Percentiles rank a stretch among this genome's conserved stretches.
These are phyloP conservation scores for Ambastaia sidthimunki DNA, from an alignment of 2,797 vertebrate genomes.

Conservation along the genomic window DNA sequence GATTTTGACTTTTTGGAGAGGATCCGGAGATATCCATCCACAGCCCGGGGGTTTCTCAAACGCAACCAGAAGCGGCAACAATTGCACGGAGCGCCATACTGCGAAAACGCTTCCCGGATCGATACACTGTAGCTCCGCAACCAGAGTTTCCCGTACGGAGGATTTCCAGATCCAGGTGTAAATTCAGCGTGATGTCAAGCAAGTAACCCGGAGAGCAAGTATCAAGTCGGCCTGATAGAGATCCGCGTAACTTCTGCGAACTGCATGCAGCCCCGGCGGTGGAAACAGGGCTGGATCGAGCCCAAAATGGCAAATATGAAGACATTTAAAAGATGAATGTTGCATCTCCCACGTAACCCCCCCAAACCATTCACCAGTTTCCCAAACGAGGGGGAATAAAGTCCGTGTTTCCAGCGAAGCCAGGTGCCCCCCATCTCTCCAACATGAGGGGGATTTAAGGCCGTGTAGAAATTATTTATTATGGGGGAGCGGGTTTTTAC, in stretches of 20 bases:
- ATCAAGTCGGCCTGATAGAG: constrained; percentile 50
- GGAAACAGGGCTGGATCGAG: constrained; percentile 64
- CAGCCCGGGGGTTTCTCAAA: constrained; percentile 23
- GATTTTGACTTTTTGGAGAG: constrained; percentile 66
- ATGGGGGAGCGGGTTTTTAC: constrained; percentile 65
- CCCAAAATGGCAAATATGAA: constrained; percentile 64
- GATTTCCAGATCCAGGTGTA: constrained; percentile 43
- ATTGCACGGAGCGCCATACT: constrained; percentile 51
- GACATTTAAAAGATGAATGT: constrained; percentile 69
- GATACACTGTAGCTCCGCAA: constrained; percentile 53
- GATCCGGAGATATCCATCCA: constrained; percentile 47
- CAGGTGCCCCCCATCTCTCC: constrained; percentile 58
- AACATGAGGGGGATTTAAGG: constrained; percentile 73
- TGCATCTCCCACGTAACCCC: constrained; percentile 66
- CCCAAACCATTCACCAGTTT: constrained; percentile 50
- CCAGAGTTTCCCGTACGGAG: constrained; percentile 42
- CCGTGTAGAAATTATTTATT: constrained; percentile 63
- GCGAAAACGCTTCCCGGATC: constrained; percentile 58
- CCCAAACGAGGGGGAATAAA: constrained; percentile 55
- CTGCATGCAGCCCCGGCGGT: constrained; percentile 61
- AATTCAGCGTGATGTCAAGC: constrained; percentile 43
- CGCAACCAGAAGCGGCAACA: constrained; percentile 24
- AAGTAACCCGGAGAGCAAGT: constrained; percentile 51
- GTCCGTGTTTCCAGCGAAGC: constrained; percentile 62
- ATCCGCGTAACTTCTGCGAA: constrained; percentile 61